These are phyloP conservation scores for Oscheius sp. DNA, from an alignment of 2,888 invertebrate genomes.

Conservation along the genomic window DNA sequence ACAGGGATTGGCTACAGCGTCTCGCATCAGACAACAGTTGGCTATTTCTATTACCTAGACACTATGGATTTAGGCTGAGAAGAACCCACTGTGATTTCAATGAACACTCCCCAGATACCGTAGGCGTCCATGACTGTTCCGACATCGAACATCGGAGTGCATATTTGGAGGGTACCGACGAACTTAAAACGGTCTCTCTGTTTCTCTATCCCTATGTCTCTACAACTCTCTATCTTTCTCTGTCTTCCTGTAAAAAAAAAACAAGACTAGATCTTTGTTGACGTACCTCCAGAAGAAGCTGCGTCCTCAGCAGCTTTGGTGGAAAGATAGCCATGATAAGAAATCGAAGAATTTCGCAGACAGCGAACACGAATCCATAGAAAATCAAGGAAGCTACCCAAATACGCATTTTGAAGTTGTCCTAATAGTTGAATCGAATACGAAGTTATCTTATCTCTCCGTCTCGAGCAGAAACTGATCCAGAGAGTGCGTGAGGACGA, in stretches of 20 bases:
- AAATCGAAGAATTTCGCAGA: constrained; percentile 65
- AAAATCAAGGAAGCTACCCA: constrained; percentile 71
- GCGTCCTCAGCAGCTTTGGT: constrained; percentile 42
- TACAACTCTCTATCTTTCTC: too few relatives aligned
- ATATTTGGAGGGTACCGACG: constrained; percentile 72
- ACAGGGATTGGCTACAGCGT: constrained; percentile 71
- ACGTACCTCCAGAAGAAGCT: constrained; percentile 52
- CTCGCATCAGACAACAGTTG: constrained; percentile 69
- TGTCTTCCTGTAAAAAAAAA: too few relatives aligned
- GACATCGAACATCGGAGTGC: constrained; percentile 73
- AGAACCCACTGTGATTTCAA: constrained; percentile 64
- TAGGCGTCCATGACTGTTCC: constrained; percentile 71
- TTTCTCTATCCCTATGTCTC: too few relatives aligned
- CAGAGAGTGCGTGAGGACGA: too few relatives aligned
- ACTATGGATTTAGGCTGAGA: not conserved
- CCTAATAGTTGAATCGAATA: not conserved
- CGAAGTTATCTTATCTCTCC: too few relatives aligned
- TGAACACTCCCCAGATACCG: constrained; percentile 67
- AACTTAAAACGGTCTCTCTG: constrained; percentile 52
- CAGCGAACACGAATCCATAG: constrained; percentile 57
- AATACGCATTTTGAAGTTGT: constrained; percentile 54
- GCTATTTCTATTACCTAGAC: constrained; percentile 63
- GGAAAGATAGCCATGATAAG: constrained; percentile 50
- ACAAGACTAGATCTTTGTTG: not conserved
- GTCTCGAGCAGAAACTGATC: not conserved